A percentile compares a stretch with the other conserved stretches of the same genome.
Conservation (phyloP, 2,888 invertebrate genomes). For the Cosmia trapezina region DNA sequence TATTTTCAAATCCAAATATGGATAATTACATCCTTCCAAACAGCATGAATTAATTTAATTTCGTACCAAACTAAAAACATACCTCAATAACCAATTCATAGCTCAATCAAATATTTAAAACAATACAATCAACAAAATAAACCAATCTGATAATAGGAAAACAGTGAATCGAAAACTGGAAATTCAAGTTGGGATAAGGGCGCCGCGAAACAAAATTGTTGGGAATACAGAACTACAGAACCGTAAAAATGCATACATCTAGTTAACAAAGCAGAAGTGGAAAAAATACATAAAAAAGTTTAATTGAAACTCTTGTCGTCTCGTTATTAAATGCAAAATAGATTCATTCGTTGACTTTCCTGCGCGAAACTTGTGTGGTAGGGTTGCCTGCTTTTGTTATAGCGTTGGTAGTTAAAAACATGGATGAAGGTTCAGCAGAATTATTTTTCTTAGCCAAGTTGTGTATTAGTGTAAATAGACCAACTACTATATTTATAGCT, state of each 20-base stretch:
- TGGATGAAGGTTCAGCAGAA: background rate
- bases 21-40: background rate
- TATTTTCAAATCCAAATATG: background rate
- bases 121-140: slow-evolving; percentile 42
- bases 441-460: background rate
- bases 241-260: slow-evolving; percentile 56
- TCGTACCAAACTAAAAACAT: background rate
- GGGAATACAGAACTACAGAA: slow-evolving; percentile 26
- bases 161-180: slow-evolving; percentile 46
- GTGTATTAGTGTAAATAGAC: background rate
- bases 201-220: slow-evolving; percentile 40
- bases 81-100: slow-evolving; percentile 3
- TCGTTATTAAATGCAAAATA: slow-evolving; percentile 70
- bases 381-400: slow-evolving; percentile 27
- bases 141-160: slow-evolving; percentile 50
- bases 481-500: too few species aligned
- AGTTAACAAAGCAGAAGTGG: slow-evolving; percentile 62
- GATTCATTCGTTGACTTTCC: slow-evolving; percentile 59
- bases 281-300: slow-evolving; percentile 58
- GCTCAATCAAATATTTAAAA: slow-evolving; percentile 53
- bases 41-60: background rate
- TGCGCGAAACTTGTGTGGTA: slow-evolving; percentile 12
- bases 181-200: slow-evolving; percentile 43
- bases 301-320: slow-evolving; percentile 70
- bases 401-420: background rate